Conservation (phyloP, 2,797 vertebrate genomes). For the Pipistrellus pygmaeus region DNA sequence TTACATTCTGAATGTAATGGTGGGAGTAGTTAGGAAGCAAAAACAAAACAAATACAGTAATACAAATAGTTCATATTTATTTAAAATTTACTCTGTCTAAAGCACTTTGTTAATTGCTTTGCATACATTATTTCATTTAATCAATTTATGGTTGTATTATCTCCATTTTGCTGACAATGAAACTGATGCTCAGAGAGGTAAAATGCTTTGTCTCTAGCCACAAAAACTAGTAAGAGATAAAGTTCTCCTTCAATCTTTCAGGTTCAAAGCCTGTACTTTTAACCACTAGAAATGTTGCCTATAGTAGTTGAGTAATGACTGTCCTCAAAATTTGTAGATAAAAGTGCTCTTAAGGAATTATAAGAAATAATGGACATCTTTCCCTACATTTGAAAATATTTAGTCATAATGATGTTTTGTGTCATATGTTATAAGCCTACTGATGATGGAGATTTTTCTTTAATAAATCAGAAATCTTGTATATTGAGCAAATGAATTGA, state of each 20-base stretch:
- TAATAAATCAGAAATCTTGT: not conserved
- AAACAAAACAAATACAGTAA: not conserved
- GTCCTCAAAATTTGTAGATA: not conserved
- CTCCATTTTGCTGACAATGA: not conserved
- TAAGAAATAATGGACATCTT: not conserved
- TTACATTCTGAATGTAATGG: not conserved
- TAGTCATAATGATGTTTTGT: not conserved
- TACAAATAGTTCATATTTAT: not conserved
- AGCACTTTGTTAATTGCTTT: conserved; percentile 17
- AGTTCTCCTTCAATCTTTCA: not conserved
- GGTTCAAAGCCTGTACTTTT: not conserved
- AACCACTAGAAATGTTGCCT: not conserved
- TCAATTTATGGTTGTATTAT: not conserved
- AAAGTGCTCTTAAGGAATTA: not conserved
- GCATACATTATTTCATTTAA: not conserved
- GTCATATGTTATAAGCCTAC: conserved; percentile 14
- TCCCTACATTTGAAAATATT: conserved; percentile 3
- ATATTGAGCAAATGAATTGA: not conserved
- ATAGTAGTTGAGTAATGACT: not conserved
- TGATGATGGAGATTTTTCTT: conserved; percentile 12
- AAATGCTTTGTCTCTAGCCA: not conserved
- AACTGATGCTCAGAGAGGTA: not conserved
- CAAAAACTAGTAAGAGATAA: not conserved
- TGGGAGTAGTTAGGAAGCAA: not conserved
- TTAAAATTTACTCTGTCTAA: conserved; percentile 27